Evolutionary conservation across 2,113 vertebrate genomes (phyloP), one percentile per base, ranked within the genome.

Genomic region (Cyprinodon variegatus): DNA sequence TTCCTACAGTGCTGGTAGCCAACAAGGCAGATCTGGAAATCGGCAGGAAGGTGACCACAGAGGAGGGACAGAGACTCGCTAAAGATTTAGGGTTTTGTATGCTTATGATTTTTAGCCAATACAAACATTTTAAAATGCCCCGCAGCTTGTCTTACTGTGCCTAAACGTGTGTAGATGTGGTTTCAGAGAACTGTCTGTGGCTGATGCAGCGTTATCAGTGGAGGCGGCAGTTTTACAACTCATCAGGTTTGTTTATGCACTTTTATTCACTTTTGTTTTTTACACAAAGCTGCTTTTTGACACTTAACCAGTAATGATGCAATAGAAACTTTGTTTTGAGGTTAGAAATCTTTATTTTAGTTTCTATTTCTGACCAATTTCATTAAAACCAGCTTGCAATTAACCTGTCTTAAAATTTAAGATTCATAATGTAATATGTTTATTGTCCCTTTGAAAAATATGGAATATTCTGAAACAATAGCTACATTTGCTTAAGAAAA

Each of bases 11-110:
- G 65, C 78, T 92, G 37, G 79, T 92, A 1, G 90, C 83, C 41
- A 92, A 92, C 71, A 92, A 90, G 65, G 74, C 83, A 2, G 90
- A 92, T 72, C 38, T 92, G 81, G 90, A 90, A 71, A 86, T 90
- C 0, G 90, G 90, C 45, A 83, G 90, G 59, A 83, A 90, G 76
- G 89, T 90, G 84, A 90, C 89, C 14, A 85, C 85, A 73, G 89
- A 88, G 60, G 90, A 92, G 77, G 90, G 90, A 74, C 83, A 90
- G 79, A 77, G 36, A 63, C 72, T 92, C 8, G 90, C 90, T 63
- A 86, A 87, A 64, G 88, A 90, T 61, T 82, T 92, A 66, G 87
- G 89, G 90, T 91, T 65, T 77, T 79, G 4, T 74, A 46, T 3
- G 65, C 57, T 65, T 11, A 20, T 62, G 68, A 72, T 61, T 38